Evolutionary conservation across 1,140 invertebrate genomes (phyloP).

Genomic region (Bombyx mori): DNA sequence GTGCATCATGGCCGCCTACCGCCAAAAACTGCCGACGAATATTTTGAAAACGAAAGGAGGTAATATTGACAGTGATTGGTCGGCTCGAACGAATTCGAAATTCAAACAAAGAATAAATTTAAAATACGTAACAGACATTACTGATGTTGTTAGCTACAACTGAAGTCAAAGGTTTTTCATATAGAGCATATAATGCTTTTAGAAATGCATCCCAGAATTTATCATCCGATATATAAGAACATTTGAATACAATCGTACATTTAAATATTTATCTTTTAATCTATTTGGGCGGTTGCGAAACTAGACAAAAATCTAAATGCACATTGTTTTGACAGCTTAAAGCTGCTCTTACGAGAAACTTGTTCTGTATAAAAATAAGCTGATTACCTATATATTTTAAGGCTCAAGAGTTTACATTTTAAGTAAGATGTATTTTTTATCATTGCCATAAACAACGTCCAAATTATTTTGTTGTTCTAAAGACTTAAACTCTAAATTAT

Average conservation of each 20-base stretch:
- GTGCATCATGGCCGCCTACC: constrained; percentile 51
- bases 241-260: constrained; percentile 7
- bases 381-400: no score
- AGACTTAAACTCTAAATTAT: no score
- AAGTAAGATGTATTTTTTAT: no score
- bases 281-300: not conserved
- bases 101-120: constrained; percentile 11
- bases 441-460: no score
- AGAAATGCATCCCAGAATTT: not conserved
- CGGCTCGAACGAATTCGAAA: constrained; percentile 21
- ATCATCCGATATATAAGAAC: constrained; percentile 1
- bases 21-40: constrained; percentile 32
- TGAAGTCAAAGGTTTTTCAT: not conserved
- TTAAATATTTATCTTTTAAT: not conserved
- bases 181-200: not conserved
- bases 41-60: constrained; percentile 28
- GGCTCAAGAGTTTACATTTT: no score
- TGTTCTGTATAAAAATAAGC: no score
- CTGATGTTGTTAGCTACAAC: not conserved
- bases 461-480: no score
- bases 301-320: no score
- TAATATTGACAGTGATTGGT: constrained; percentile 56
- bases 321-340: no score
- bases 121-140: not conserved
- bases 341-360: no score